Evolutionary conservation across 2,797 vertebrate species (phyloP).

Genomic region (Sebastes trivittatus): DNA sequence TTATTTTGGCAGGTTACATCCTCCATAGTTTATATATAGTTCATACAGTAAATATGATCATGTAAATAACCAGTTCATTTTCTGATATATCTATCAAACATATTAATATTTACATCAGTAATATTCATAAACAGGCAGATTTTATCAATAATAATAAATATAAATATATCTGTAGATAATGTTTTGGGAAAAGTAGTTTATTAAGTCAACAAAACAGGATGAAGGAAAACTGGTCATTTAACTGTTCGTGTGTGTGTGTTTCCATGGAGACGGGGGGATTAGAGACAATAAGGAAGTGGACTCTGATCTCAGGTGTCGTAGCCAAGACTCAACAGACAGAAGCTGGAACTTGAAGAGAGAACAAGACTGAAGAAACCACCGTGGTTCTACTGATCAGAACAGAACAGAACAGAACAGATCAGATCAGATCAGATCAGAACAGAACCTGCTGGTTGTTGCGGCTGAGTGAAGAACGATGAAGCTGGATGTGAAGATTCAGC

Average conservation of each 20-base stretch:
- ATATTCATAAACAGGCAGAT: too few relatives aligned
- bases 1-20: too few relatives aligned
- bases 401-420: neutral
- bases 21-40: too few relatives aligned
- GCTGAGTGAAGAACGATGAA: constrained; percentile 56
- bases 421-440: neutral
- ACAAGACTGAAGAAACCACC: neutral
- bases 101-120: too few relatives aligned
- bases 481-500: constrained; percentile 65
- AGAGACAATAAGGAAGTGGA: constrained; percentile 72
- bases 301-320: constrained; percentile 47
- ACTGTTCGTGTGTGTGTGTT: neutral
- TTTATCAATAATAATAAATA: too few relatives aligned
- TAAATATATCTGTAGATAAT: too few relatives aligned
- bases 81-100: too few relatives aligned
- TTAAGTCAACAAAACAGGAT: neutral
- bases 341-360: neutral
- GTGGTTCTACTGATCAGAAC: neutral
- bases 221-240: neutral
- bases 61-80: too few relatives aligned
- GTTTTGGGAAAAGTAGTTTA: neutral
- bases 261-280: neutral
- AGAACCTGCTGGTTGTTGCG: neutral
- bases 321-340: neutral
- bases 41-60: too few relatives aligned